Base-by-base conservation (phyloP, 2,113 vertebrate species). In the Oophaga pumilio region DNA sequence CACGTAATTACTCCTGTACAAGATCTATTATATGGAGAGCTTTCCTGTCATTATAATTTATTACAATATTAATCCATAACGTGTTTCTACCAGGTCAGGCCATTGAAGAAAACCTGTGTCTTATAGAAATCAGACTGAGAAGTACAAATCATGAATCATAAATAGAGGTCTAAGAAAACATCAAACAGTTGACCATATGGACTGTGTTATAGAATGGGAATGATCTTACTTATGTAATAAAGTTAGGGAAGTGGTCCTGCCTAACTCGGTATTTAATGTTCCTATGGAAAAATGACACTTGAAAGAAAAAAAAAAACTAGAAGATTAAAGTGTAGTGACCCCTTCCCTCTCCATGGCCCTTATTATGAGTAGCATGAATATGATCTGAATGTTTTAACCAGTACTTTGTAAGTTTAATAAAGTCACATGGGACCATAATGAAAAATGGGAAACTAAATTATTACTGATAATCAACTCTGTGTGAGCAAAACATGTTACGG, bases 111-210 rank as follows among this genome's bases (percentile, higher is more conserved):
- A 95, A 94, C 89, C 91, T 92, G 93, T 89, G 85, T 91, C 92
- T 93, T 94, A 94, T 93, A 92, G 90, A 93, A 94, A 92, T 96
- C 94, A 95, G 92, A 94, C 91, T 94, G 90, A 94, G 90, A 92
- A 93, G 89, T 90, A 92, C 91, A 93, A 92, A 93, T 91, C 18
- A 56, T 92, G 91, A 92, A 92, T 92, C 91, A 90, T 91, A 93
- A 92, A 95, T 93, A 94, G 92, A 95, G 90, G 91, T 92, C 91
- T 93, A 94, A 95, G 93, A 89, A 60, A 92, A 95, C 94, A 95
- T 95, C 94, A 95, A 96, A 96, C 93, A 92, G 89, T 28, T 89
- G 90, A 88, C 88, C 94, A 95, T 95, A 95, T 95, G 95, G 94
- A 94, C 87, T 93, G 86, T 91, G 91, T 96, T 96, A 96, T 85